phyloP scores from a whole-genome alignment of 2,797 vertebrate species.

The Phataginus tetradactyla region DNA sequence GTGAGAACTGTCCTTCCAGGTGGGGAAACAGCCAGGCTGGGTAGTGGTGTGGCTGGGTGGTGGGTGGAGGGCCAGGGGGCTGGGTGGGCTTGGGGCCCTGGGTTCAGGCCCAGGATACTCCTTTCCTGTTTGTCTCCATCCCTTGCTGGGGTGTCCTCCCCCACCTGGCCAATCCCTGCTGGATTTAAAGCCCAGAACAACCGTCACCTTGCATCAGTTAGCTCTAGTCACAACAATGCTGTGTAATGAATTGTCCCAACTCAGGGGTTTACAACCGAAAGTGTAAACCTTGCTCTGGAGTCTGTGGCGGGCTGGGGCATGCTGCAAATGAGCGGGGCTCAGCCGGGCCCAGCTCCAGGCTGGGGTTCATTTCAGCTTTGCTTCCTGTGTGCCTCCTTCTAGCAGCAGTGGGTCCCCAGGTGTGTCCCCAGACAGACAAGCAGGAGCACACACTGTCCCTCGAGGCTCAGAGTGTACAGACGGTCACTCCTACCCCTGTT shows the following conservation, averaged over 20 bases:
- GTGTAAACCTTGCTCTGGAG: fast-evolving
- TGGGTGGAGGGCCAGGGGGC: too few relatives aligned
- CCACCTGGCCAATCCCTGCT: fast-evolving
- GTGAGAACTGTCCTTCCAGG: too few relatives aligned
- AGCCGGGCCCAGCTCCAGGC: neutral
- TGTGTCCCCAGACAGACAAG: neutral
- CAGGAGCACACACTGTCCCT: fast-evolving
- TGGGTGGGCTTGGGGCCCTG: fast-evolving
- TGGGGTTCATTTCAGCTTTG: neutral
- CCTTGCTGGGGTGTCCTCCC: too few relatives aligned
- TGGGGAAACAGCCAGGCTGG: neutral
- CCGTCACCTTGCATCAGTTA: fast-evolving
- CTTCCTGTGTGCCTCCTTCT: fast-evolving
- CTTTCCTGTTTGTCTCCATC: fast-evolving
- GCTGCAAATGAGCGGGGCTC: too few relatives aligned
- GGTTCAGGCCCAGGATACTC: too few relatives aligned
- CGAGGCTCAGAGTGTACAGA: fast-evolving
- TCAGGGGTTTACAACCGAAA: fast-evolving
- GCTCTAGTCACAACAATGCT: fast-evolving
- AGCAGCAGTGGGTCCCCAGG: fast-evolving
- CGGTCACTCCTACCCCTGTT: fast-evolving
- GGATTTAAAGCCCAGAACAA: neutral
- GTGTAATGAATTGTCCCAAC: fast-evolving
- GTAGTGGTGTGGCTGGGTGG: neutral
- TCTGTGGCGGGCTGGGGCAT: fast-evolving